phyloP scores from a whole-genome alignment of 2,888 invertebrate species.

The Odontocolon sp. region DNA sequence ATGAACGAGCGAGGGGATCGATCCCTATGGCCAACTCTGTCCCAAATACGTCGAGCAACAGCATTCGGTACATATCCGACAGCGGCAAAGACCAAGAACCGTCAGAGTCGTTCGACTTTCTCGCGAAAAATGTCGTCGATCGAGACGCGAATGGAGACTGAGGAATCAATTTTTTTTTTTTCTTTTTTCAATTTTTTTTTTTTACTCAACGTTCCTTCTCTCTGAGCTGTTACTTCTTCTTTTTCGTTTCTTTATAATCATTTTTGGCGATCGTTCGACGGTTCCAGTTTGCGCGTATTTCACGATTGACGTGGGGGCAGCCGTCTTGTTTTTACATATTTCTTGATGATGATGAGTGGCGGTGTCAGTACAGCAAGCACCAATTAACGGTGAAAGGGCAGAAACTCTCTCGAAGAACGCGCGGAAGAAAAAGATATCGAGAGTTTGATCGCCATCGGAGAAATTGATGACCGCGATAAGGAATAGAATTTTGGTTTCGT shows the following conservation, averaged over 20 bases:
- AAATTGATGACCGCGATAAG: not conserved
- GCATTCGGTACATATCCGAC: not conserved
- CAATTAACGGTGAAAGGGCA: constrained; percentile 27
- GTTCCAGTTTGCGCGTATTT: not conserved
- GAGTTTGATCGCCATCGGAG: not conserved
- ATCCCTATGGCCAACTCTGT: constrained; percentile 53
- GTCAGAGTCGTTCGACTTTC: constrained; percentile 52
- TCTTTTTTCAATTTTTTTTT: constrained; percentile 20
- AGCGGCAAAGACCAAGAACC: constrained; percentile 23
- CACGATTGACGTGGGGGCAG: not conserved
- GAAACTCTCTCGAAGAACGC: not conserved
- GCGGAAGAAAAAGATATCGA: constrained; percentile 6
- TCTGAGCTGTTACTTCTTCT: constrained; percentile 4
- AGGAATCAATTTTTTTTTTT: constrained; percentile 46
- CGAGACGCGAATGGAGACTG: constrained; percentile 37
- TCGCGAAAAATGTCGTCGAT: constrained; percentile 60
- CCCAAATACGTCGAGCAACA: constrained; percentile 59
- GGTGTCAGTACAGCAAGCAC: not conserved
- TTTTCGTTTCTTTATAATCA: constrained; percentile 32
- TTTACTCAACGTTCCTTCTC: not conserved
- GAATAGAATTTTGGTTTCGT: not conserved
- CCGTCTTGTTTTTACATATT: not conserved
- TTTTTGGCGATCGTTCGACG: constrained; percentile 45
- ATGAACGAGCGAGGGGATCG: constrained; percentile 48
- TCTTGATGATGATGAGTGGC: not conserved